A percentile compares a stretch with the other conserved stretches of the same genome.
phyloP scores from a whole-genome alignment of 1,140 invertebrate genomes.

The Drosophila neocordata region DNA sequence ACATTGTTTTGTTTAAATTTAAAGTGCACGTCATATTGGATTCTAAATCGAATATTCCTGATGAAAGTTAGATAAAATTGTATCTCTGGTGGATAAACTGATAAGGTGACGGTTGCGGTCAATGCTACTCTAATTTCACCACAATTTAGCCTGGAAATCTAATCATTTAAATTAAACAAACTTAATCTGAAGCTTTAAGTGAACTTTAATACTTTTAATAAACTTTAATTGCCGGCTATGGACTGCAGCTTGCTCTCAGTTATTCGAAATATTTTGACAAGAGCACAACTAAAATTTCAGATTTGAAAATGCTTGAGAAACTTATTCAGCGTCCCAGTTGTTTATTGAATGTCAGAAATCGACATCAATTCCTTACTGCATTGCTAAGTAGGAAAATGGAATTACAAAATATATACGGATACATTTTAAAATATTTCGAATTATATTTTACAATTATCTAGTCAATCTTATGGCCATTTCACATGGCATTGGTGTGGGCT shows the following conservation, averaged over 20 bases:
- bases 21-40: not conserved
- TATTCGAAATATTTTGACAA: not conserved
- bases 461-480: slow-evolving; percentile 67
- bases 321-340: slow-evolving; percentile 39
- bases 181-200: not conserved
- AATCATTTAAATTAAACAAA: not conserved
- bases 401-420: not conserved
- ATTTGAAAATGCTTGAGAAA: slow-evolving; percentile 48
- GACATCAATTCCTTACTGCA: slow-evolving; percentile 59
- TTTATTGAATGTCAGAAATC: slow-evolving; percentile 60
- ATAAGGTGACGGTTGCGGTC: not conserved
- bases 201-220: not conserved
- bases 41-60: slow-evolving; percentile 3
- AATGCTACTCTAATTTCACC: not conserved
- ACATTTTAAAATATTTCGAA: not conserved
- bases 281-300: not conserved
- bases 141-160: slow-evolving; percentile 1
- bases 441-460: slow-evolving; percentile 1
- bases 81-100: not conserved
- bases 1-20: not conserved
- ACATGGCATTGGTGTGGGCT: slow-evolving; percentile 65
- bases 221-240: not conserved
- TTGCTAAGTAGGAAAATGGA: slow-evolving; percentile 52
- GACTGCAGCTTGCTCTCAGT: not conserved
- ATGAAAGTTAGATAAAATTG: not conserved